These are phyloP conservation scores for Macrophya annulata DNA, from an alignment of 2,888 invertebrate species.

Conservation along the genomic window DNA sequence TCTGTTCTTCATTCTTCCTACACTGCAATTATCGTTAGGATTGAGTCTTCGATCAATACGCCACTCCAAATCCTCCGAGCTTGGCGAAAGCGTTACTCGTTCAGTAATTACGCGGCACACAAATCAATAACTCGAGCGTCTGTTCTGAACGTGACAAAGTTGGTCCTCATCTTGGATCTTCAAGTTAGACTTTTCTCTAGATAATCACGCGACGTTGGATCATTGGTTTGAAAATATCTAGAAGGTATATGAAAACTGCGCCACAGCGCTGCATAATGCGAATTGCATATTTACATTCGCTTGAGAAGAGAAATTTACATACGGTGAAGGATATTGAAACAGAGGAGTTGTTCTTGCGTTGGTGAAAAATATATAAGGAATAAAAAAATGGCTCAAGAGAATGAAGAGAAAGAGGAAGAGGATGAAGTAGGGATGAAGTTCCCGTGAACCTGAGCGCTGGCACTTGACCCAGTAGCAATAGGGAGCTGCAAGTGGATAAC, in stretches of 20 bases:
- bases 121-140: constrained; percentile 15
- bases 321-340: constrained; percentile 26
- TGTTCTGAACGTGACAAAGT: background rate
- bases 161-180: background rate
- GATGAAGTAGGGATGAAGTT: constrained; percentile 63
- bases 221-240: background rate
- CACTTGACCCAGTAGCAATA: constrained; percentile 74
- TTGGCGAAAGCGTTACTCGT: background rate
- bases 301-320: constrained; percentile 23
- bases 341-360: background rate
- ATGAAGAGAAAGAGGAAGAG: background rate
- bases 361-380: background rate
- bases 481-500: constrained; percentile 73
- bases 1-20: too few relatives aligned
- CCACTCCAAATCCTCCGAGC: background rate
- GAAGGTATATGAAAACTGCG: background rate
- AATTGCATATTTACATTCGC: constrained; percentile 3
- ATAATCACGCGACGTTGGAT: background rate
- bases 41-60: background rate
- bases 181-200: background rate
- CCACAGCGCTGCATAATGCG: background rate
- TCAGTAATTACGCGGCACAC: background rate
- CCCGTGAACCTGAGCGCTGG: constrained; percentile 71
- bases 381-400: background rate
- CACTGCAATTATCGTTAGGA: background rate